Conservation (phyloP, 30 jellyfish, hydroid and myxozoan genomes). For the Aurelia coerulea region DNA sequence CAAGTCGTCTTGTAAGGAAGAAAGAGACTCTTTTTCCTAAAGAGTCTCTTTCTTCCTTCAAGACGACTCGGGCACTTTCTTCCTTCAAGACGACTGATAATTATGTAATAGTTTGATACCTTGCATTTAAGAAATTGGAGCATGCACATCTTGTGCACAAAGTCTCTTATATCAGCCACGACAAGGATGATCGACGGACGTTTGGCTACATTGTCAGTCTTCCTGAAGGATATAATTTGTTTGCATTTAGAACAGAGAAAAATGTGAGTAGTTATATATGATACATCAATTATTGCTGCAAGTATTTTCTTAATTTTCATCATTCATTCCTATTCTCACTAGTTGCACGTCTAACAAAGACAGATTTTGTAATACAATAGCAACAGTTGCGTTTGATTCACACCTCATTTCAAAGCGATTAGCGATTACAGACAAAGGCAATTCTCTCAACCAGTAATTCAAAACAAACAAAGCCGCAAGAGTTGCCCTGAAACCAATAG, state of each 20-base stretch:
- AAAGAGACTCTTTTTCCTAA: too few species aligned
- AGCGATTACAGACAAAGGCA: too few species aligned
- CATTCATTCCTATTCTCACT: not conserved
- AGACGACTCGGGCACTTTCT: too few species aligned
- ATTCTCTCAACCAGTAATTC: too few species aligned
- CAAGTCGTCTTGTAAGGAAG: too few species aligned
- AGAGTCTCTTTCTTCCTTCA: too few species aligned
- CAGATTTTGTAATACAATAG: too few species aligned
- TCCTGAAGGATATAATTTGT: conserved; percentile 89
- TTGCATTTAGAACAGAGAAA: conserved; percentile 93
- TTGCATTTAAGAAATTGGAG: conserved; percentile 73
- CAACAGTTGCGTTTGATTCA: too few species aligned
- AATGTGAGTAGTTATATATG: conserved; percentile 56
- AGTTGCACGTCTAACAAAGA: not conserved
- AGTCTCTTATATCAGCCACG: conserved; percentile 95
- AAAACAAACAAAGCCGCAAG: too few species aligned
- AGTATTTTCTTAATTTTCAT: not conserved
- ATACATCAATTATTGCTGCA: not conserved
- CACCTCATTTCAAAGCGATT: too few species aligned
- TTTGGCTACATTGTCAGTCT: conserved; percentile 97
- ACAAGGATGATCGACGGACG: conserved; percentile 85
- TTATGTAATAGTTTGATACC: not conserved
- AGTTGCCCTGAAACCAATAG: too few species aligned
- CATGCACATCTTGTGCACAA: conserved; percentile 97
- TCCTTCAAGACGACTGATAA: too few species aligned